Base-by-base conservation (phyloP, 37 sponge, comb jelly and placozoan species). In the Ephydatia muelleri region DNA sequence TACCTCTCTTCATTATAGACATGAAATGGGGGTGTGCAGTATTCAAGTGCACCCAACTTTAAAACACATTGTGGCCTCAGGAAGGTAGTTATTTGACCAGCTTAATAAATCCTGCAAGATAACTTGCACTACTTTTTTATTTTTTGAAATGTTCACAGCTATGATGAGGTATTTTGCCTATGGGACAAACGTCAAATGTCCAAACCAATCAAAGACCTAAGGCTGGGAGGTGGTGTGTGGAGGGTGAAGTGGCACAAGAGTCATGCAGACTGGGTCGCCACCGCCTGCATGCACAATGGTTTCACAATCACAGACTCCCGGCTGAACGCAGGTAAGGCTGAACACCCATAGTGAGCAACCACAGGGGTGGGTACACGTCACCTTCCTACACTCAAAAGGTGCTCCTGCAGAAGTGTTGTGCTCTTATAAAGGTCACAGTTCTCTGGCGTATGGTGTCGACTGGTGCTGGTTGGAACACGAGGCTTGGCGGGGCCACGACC, bases 181-280 rank as follows among this genome's bases (percentile, higher is more conserved):
- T 97, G 93, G 93, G 97, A 97, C 67, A 79, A 64, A 8, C 81
- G 96, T 0, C 70, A 81, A 8, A 40, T 94, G 80, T 72, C 64
- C 27, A 36, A 28, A 34, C 96, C 97, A 30, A 34, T 97, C 65
- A 77, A 70, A 29, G 78, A 84, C 48, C 5, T 67, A 22, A 33
- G 31, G 8, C 67, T 95, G 11, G 97, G 96, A n/a, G 97, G 97
- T 67, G 97, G 97, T 0, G 84, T 97, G 25, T 97, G 97, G 97
- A 86, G 97, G 37, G 40, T 97, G 19, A 97, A 97, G 75, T 95
- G 96, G 90, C 83, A 91, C 43, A 87, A 77, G 9, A 28, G 26
- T 5, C 33, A 82, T 49, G 73, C 91, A 12, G 33, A 84, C 73
- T 77, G 82, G 47, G 0, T 88, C 14, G 80, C 85, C 22, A 39